Conservation (phyloP, 2,888 invertebrate species). For the Dolichomitus sp. region DNA sequence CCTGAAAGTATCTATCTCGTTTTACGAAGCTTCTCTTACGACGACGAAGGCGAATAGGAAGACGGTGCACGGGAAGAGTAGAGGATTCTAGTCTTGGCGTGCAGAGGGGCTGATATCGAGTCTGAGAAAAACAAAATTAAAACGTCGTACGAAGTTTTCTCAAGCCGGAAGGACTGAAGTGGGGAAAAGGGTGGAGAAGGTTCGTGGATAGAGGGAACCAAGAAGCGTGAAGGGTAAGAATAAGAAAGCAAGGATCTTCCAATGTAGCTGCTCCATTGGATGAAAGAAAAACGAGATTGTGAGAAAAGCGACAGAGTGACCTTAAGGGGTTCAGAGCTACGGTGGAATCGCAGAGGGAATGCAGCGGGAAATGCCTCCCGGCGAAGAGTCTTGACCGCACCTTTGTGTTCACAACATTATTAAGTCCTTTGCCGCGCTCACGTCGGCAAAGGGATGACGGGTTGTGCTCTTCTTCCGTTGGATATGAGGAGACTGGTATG, state of each 20-base stretch:
- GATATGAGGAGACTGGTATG: conserved; percentile 41
- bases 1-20: conserved; percentile 45
- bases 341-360: conserved; percentile 37
- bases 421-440: conserved; percentile 78
- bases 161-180: conserved; percentile 51
- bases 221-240: conserved; percentile 11
- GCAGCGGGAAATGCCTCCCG: conserved; percentile 67
- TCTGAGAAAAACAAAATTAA: conserved; percentile 81
- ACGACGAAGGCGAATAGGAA: conserved; percentile 21
- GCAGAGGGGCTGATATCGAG: conserved; percentile 7
- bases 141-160: conserved; percentile 79
- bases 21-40: conserved; percentile 25
- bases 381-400: conserved; percentile 79
- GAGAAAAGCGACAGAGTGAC: conserved; percentile 26
- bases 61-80: conserved; percentile 11
- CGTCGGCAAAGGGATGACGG: conserved; percentile 50
- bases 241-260: conserved; percentile 30
- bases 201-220: background rate
- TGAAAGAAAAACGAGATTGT: conserved; percentile 12
- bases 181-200: conserved; percentile 46
- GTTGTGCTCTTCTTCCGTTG: conserved; percentile 27
- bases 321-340: conserved; percentile 1
- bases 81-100: background rate
- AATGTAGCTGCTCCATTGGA: conserved; percentile 7
- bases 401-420: conserved; percentile 82